Evolutionary conservation across 2,113 vertebrate species (phyloP), one percentile per base, ranked within the genome.

Genomic region (Mastomys natalensis): DNA sequence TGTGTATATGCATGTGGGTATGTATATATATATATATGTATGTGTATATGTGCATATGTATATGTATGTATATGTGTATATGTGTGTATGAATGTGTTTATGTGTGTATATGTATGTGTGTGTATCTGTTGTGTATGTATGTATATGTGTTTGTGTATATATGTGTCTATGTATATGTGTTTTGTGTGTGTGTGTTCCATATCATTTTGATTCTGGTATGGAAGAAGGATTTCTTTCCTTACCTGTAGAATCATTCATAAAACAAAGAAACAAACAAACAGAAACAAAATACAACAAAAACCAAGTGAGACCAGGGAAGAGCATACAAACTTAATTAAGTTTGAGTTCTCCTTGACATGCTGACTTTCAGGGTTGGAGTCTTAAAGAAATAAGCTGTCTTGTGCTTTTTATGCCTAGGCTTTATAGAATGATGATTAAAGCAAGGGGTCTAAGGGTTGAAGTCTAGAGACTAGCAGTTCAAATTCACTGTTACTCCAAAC

Each of bases 71-170:
- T 62, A 3, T 62, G 22, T 62, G 60, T 62, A 24, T 9, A 62
- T 62, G 3, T 62, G 22, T 62, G 24, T 62, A 5, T 66, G 10
- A 31, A 26, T 24, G 9, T 62, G 24, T 62, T 7, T 24, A 10
- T 66, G 11, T 66, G 3, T 12, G 1, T 66, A 1, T 66, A 4
- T 31, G 0, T 66, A 12, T 66, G 3, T 66, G 10, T 66, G 1
- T 66, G 1, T 66, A 12, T 66, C 11, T 66, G 4, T 26, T 62
- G 24, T 62, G 10, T 64, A 4, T 64, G 7, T 66, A 29, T 66
- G 1, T 12, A 66, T 31, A 7, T 29, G 26, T 29, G 3, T n/a
- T n/a, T 66, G 5, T 66, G 3, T 66, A 4, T 62, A 7, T 60
- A 19, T 62, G 1, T 64, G 4, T 31, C 4, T 66, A 29, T 62